These are phyloP conservation scores for Peromyscus melanophrys DNA, from an alignment of 2,797 vertebrate species.

Conservation along the genomic window DNA sequence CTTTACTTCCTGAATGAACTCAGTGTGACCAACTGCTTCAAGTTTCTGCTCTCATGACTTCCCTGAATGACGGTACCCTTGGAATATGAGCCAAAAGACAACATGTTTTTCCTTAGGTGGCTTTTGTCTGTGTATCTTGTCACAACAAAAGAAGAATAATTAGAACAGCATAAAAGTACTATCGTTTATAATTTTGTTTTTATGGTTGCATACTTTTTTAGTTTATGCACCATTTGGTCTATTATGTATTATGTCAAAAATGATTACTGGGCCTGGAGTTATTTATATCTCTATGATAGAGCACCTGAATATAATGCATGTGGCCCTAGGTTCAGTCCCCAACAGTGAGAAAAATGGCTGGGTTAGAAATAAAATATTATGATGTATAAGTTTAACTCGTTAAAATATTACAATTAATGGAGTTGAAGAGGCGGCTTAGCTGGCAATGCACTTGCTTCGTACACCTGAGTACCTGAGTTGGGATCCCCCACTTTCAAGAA, in stretches of 20 bases:
- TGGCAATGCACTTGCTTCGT: neutral
- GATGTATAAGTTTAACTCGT: slow-evolving; percentile 24
- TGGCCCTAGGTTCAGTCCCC: neutral
- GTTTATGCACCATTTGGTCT: neutral
- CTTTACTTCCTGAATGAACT: neutral
- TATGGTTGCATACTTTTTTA: neutral
- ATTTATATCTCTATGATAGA: neutral
- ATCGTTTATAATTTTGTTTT: neutral
- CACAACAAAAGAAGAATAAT: neutral
- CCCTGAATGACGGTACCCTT: neutral
- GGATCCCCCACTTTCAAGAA: neutral
- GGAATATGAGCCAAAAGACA: neutral
- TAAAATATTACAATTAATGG: neutral
- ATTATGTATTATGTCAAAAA: neutral
- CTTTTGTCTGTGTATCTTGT: neutral
- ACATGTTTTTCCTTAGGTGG: neutral
- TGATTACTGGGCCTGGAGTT: neutral
- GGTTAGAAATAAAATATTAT: neutral
- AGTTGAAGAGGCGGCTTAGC: neutral
- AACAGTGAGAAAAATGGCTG: neutral
- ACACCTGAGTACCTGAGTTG: neutral
- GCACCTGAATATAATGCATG: neutral
- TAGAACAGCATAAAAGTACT: too few species aligned
- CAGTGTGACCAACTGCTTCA: too few species aligned
- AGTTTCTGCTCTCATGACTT: neutral